These are phyloP conservation scores for Laticauda laticaudata DNA, from an alignment of 2,113 vertebrate species.

Conservation along the genomic window DNA sequence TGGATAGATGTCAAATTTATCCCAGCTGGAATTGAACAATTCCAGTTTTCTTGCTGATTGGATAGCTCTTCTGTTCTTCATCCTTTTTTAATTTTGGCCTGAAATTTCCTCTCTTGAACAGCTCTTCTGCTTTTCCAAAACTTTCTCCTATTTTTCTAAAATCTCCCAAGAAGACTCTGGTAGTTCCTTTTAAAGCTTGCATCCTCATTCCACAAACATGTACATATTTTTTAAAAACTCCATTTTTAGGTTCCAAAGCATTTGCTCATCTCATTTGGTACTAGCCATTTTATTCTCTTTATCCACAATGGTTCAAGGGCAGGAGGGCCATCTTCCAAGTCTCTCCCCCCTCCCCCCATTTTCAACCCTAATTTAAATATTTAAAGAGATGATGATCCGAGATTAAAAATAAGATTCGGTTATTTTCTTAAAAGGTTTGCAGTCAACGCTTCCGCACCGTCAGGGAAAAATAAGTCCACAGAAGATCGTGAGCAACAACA, in stretches of 20 bases:
- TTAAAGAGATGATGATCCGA: neutral
- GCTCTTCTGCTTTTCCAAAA: neutral
- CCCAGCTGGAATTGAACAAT: neutral
- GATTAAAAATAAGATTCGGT: too few species aligned
- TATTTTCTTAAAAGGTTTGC: too few species aligned
- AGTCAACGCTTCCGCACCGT: too few species aligned
- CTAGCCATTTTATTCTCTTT: neutral
- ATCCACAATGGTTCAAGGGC: neutral
- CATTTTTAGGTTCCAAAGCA: constrained; percentile 11
- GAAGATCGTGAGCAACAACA: neutral
- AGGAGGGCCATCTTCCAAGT: neutral
- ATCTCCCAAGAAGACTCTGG: neutral
- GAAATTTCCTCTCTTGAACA: neutral
- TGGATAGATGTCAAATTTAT: neutral
- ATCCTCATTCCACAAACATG: neutral
- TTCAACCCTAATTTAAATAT: neutral
- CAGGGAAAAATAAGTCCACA: too few species aligned
- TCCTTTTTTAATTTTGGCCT: too few species aligned
- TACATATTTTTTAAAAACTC: neutral
- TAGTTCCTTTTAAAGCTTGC: constrained; percentile 12
- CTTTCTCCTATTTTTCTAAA: neutral
- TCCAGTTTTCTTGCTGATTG: neutral
- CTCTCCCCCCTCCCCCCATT: too few species aligned
- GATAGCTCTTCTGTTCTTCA: neutral
- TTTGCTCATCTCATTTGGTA: constrained; percentile 15